Evolutionary conservation across 2,888 invertebrate species (phyloP).

Genomic region (Eupeodes luniger): DNA sequence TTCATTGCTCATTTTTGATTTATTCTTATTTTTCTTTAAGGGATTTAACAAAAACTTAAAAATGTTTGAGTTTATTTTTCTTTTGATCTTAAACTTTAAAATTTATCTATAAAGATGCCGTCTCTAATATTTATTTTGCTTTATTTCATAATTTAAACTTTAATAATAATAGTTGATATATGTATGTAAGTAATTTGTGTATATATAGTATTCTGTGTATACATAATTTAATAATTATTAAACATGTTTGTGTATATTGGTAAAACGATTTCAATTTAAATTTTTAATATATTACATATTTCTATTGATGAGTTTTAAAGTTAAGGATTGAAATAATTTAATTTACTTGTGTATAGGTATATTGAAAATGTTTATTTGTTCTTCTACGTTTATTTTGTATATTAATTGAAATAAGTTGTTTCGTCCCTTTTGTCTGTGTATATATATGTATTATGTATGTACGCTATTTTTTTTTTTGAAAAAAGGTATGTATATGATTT

Average conservation of each 20-base stretch:
- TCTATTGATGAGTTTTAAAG: slow-evolving; percentile 60
- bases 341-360: slow-evolving; percentile 35
- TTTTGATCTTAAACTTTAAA: slow-evolving; percentile 63
- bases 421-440: slow-evolving; percentile 66
- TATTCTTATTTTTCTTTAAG: slow-evolving; percentile 56
- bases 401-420: slow-evolving; percentile 69
- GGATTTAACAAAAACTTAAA: slow-evolving; percentile 69
- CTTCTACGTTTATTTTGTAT: slow-evolving; percentile 29
- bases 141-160: slow-evolving; percentile 69
- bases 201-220: slow-evolving; percentile 65
- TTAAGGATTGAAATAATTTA: slow-evolving; percentile 52
- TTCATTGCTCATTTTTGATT: slow-evolving; percentile 49
- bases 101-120: slow-evolving; percentile 74
- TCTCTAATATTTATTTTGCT: slow-evolving; percentile 68
- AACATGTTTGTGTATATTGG: slow-evolving; percentile 64
- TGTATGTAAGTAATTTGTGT: slow-evolving; percentile 52
- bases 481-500: slow-evolving; percentile 36
- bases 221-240: slow-evolving; percentile 54
- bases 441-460: slow-evolving; percentile 23
- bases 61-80: slow-evolving; percentile 49
- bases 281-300: slow-evolving; percentile 52
- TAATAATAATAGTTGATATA: slow-evolving; percentile 69
- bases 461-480: slow-evolving; percentile 26
- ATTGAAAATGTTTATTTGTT: slow-evolving; percentile 50
- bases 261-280: slow-evolving; percentile 54